Conservation (phyloP, 2,113 vertebrate genomes). For the Campylomormyrus numenius region DNA sequence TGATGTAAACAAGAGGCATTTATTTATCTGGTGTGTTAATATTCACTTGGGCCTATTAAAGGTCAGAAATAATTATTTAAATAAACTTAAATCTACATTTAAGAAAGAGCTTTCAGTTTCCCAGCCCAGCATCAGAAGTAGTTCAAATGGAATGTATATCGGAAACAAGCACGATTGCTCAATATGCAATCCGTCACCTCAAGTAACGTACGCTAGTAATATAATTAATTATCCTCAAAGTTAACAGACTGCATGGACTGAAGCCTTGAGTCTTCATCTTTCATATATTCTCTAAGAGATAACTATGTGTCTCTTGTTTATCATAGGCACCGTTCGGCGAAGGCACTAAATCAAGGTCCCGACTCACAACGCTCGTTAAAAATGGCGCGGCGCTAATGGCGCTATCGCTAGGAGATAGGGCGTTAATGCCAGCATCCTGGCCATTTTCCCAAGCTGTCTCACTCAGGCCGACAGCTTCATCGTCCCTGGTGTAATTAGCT, state of each 20-base stretch:
- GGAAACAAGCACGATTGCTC: background rate
- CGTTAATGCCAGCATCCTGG: background rate
- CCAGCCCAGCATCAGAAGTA: background rate
- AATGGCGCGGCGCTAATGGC: background rate
- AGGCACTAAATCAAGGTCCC: background rate
- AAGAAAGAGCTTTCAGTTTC: background rate
- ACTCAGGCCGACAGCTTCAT: background rate
- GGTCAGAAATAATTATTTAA: background rate
- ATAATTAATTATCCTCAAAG: background rate
- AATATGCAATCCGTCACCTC: background rate
- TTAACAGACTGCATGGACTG: background rate
- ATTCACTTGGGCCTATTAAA: background rate
- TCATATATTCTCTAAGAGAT: background rate
- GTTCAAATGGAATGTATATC: background rate
- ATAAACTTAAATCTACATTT: background rate
- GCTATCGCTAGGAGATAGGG: background rate
- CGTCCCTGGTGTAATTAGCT: constrained; percentile 8
- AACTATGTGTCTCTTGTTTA: background rate
- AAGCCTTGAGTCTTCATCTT: background rate
- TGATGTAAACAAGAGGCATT: background rate
- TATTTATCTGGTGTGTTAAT: background rate
- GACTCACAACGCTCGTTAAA: background rate
- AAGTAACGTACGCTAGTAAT: background rate
- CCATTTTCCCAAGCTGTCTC: background rate
- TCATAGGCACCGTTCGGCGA: background rate